A percentile compares a stretch with the other conserved stretches of the same genome.
Evolutionary conservation across 2,888 invertebrate species (phyloP).

Genomic region (Drosophila meridiana): DNA sequence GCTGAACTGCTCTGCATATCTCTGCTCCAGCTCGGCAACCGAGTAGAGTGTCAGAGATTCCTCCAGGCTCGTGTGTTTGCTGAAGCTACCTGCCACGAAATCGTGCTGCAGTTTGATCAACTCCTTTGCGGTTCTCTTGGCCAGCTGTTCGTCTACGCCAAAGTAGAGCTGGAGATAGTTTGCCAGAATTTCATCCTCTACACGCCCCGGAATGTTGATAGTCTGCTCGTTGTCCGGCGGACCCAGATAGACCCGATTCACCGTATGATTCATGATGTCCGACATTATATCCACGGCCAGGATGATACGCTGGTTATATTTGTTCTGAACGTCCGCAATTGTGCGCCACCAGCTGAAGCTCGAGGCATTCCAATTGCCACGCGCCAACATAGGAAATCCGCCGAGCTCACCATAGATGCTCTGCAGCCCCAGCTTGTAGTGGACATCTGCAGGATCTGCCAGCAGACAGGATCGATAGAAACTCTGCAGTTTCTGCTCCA

Average conservation of each 20-base stretch:
- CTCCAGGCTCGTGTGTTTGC: slow-evolving; percentile 14
- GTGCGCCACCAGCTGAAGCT: slow-evolving; percentile 79
- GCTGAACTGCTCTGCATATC: slow-evolving; percentile 63
- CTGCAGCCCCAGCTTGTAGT: slow-evolving; percentile 61
- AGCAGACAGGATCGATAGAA: slow-evolving; percentile 77
- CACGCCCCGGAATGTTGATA: not conserved
- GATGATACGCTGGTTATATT: slow-evolving; percentile 73
- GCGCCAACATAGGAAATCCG: slow-evolving; percentile 65
- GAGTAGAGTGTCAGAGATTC: slow-evolving; percentile 53
- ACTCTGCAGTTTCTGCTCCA: slow-evolving; percentile 70
- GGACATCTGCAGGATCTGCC: slow-evolving; percentile 43
- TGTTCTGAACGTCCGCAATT: slow-evolving; percentile 70
- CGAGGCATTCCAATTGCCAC: slow-evolving; percentile 53
- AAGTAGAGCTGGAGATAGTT: slow-evolving; percentile 60
- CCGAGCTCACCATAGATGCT: slow-evolving; percentile 65
- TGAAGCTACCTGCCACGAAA: slow-evolving; percentile 36
- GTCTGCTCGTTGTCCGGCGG: slow-evolving; percentile 43
- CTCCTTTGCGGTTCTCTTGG: slow-evolving; percentile 54
- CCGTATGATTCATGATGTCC: slow-evolving; percentile 66
- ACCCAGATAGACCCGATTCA: slow-evolving; percentile 71
- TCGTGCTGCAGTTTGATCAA: slow-evolving; percentile 58
- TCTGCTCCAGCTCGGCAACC: slow-evolving; percentile 56
- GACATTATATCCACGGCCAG: slow-evolving; percentile 70
- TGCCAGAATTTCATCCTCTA: slow-evolving; percentile 13
- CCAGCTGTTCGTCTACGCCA: slow-evolving; percentile 48